Evolutionary conservation across 2,113 vertebrate species (phyloP), one percentile per base, ranked within the genome.

Genomic region (Rhea pennata): DNA sequence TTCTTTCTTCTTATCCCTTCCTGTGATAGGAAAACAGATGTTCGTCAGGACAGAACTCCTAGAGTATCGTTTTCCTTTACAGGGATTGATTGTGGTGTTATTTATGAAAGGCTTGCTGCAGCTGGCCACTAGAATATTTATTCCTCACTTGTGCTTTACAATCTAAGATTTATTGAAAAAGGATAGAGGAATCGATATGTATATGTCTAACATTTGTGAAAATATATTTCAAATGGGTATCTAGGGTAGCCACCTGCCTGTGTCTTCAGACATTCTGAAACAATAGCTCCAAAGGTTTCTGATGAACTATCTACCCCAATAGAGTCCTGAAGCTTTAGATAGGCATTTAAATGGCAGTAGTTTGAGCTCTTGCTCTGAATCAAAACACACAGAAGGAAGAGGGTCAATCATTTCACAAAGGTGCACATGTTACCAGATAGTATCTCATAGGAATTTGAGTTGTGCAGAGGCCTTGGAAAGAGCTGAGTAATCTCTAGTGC

Each of bases 101-200:
- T 86, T 93, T 85, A 58, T 91, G 81, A 87, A 95, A 54, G 54
- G 33, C 71, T 94, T 56, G 26, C 81, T 89, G 88, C 92, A 95
- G 73, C 88, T 93, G 81, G 70, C 86, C 40, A 13, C 0, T 62
- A 16, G 75, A 69, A 13, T n/a, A 61, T 65, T 59, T 77, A 15
- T 87, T 88, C 74, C 81, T 96, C 87, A 88, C 84, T 94, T 80
- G 59, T 77, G 85, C 84, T 93, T 83, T 59, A n/a, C 53, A 91
- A 27, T n/a, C 66, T 67, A 77, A 56, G 78, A 53, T 95, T 95
- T 40, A 71, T 71, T 80, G 64, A 67, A 67, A 53, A 73, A 83
- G 87, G 85, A 76, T 12, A 66, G 70, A 64, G 48, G 31, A 21
- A 12, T 87, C 76, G 81, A 54, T 80, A 51, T 17, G 54, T 85